phyloP scores from a whole-genome alignment of 2,113 vertebrate species.

The Synchiropus splendidus region DNA sequence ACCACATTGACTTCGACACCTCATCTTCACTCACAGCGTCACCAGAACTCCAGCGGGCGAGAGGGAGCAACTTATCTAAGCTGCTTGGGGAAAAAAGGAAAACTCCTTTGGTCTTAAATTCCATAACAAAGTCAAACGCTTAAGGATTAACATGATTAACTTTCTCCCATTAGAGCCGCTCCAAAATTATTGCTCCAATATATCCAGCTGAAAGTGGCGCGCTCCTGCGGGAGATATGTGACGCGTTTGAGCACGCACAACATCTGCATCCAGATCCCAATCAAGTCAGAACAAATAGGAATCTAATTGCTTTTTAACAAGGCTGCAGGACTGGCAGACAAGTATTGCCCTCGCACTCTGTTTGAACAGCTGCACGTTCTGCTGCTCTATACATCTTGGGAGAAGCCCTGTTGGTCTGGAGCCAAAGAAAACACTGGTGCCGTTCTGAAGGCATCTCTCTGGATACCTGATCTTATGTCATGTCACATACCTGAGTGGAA shows the following conservation, averaged over 20 bases:
- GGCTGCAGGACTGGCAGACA: slow-evolving; percentile 55
- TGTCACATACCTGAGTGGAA: slow-evolving; percentile 30
- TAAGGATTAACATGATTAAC: slow-evolving; percentile 40
- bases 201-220: slow-evolving; percentile 17
- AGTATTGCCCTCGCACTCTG: slow-evolving; percentile 51
- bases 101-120: background rate
- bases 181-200: slow-evolving; percentile 28
- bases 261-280: slow-evolving; percentile 64
- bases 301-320: slow-evolving; percentile 71
- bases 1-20: too few species aligned
- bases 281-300: slow-evolving; percentile 64
- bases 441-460: slow-evolving; percentile 46
- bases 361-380: slow-evolving; percentile 66
- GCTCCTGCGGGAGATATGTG: slow-evolving; percentile 30
- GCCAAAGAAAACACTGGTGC: slow-evolving; percentile 58
- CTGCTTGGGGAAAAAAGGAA: too few species aligned
- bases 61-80: background rate
- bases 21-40: too few species aligned
- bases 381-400: slow-evolving; percentile 49
- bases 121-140: slow-evolving; percentile 24
- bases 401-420: slow-evolving; percentile 34
- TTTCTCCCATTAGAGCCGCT: slow-evolving; percentile 21
- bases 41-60: background rate
- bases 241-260: slow-evolving; percentile 46
- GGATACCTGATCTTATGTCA: slow-evolving; percentile 47